A percentile compares a stretch with the other conserved stretches of the same genome.
These are phyloP conservation scores for Molossus molossus DNA, from an alignment of 2,797 vertebrate genomes.

Conservation along the genomic window DNA sequence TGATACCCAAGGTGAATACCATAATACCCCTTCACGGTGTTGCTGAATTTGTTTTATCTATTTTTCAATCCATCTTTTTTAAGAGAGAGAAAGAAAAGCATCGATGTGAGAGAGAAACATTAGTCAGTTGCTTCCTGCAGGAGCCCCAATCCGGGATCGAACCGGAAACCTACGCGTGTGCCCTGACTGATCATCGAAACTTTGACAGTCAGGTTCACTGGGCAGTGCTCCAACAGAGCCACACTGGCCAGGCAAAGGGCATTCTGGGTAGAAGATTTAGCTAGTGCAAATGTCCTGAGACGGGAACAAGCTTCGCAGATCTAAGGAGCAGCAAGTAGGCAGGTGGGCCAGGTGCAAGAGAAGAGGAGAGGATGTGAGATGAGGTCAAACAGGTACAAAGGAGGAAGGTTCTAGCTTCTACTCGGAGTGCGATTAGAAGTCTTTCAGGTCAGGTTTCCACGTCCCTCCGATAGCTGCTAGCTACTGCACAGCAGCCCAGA, in stretches of 20 bases:
- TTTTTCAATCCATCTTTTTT: neutral
- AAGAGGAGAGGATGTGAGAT: too few relatives aligned
- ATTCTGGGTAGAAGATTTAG: neutral
- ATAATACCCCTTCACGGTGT: neutral
- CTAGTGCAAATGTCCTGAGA: constrained; percentile 37
- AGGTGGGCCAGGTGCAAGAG: neutral
- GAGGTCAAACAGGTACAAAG: neutral
- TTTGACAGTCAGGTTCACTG: too few relatives aligned
- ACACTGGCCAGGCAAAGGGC: neutral
- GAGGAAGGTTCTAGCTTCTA: neutral
- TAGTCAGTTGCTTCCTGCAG: too few relatives aligned
- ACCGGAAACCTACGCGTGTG: too few relatives aligned
- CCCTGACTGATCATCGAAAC: too few relatives aligned
- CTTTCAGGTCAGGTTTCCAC: neutral
- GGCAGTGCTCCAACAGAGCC: too few relatives aligned
- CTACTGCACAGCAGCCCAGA: neutral
- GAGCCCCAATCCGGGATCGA: too few relatives aligned
- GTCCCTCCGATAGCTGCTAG: neutral
- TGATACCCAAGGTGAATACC: neutral
- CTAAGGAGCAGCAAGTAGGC: neutral
- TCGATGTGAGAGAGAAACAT: too few relatives aligned
- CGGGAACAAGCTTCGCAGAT: neutral
- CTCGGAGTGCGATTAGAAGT: neutral
- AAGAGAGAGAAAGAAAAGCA: too few relatives aligned
- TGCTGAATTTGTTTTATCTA: neutral